Percentiles rank a stretch among this genome's conserved stretches.
Conservation (phyloP, 2,888 invertebrate genomes). For the Drosophila robusta region DNA sequence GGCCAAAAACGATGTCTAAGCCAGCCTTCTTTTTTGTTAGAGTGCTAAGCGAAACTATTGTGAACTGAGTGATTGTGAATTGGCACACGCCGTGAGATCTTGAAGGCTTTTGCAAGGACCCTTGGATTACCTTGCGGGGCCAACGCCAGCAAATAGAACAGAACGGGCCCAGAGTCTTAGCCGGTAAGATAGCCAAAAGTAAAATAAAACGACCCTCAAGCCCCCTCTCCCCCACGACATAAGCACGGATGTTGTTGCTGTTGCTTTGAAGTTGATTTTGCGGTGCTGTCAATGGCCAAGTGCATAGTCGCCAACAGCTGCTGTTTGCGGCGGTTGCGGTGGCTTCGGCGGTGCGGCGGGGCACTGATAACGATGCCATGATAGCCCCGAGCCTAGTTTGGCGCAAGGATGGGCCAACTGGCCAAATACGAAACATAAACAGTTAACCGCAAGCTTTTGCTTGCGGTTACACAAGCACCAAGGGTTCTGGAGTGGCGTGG, state of each 20-base stretch:
- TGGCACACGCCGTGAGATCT: too few relatives aligned
- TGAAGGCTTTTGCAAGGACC: conserved; percentile 72
- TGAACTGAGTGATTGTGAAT: conserved; percentile 38
- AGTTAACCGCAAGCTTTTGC: conserved; percentile 47
- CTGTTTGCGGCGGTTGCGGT: conserved; percentile 4
- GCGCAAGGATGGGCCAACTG: too few relatives aligned
- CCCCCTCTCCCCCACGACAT: background rate
- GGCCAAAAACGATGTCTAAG: background rate
- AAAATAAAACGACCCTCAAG: too few relatives aligned
- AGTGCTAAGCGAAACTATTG: conserved; percentile 47
- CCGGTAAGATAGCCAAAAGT: too few relatives aligned
- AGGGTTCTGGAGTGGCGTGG: too few relatives aligned
- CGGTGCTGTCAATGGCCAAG: conserved; percentile 5
- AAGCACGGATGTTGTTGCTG: conserved; percentile 19
- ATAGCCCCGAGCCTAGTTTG: too few relatives aligned
- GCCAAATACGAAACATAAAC: background rate
- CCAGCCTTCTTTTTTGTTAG: conserved; percentile 29
- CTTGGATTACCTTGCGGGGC: conserved; percentile 76
- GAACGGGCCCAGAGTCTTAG: too few relatives aligned
- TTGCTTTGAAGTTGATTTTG: conserved; percentile 49
- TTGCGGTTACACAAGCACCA: conserved; percentile 14
- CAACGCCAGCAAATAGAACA: conserved; percentile 8
- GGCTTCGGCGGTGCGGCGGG: conserved; percentile 5
- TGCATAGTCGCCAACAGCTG: conserved; percentile 2
- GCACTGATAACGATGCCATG: background rate